phyloP scores from a whole-genome alignment of 1,140 invertebrate genomes.

The Achroia grisella region DNA sequence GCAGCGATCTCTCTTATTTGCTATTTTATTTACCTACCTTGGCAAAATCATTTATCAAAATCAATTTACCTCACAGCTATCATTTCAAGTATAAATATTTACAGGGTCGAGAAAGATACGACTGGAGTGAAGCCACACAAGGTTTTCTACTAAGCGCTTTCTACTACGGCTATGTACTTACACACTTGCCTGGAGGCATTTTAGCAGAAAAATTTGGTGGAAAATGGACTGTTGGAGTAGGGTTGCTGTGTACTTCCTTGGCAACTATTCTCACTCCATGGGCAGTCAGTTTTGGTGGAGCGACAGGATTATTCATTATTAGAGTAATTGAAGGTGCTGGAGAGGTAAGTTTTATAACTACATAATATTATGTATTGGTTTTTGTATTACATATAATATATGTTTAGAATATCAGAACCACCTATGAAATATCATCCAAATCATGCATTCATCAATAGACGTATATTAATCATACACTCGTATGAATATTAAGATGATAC shows the following conservation, averaged over 20 bases:
- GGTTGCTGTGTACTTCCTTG: slow-evolving; percentile 47
- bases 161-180: slow-evolving; percentile 78
- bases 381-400: no score
- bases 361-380: no score
- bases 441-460: no score
- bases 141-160: slow-evolving; percentile 76
- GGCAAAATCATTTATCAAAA: no score
- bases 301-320: slow-evolving; percentile 76
- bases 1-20: no score
- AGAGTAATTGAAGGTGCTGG: slow-evolving; percentile 80
- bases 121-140: slow-evolving; percentile 77
- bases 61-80: no score
- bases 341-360: slow-evolving; percentile 71
- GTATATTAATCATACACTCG: no score
- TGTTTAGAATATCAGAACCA: no score
- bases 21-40: no score
- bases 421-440: no score
- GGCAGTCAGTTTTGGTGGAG: slow-evolving; percentile 64
- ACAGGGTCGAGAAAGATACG: slow-evolving; percentile 60
- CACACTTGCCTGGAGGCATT: slow-evolving; percentile 78
- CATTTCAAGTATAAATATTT: neutral
- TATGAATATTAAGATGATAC: no score
- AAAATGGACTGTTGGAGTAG: slow-evolving; percentile 69
- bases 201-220: slow-evolving; percentile 77
- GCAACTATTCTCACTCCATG: slow-evolving; percentile 49